Base-by-base conservation (phyloP, 2,888 invertebrate species). In the Biston betularia region DNA sequence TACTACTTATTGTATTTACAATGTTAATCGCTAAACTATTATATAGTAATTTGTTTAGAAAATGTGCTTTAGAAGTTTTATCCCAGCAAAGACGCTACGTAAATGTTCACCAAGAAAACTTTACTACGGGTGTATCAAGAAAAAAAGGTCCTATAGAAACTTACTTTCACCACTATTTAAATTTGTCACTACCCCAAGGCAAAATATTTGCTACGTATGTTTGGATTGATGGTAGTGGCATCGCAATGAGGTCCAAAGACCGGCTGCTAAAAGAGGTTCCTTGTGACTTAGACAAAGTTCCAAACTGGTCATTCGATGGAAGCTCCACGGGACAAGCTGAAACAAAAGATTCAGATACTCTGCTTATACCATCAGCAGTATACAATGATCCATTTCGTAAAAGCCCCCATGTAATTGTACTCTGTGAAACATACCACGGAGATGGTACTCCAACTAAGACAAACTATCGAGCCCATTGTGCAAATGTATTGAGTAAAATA, bases 281-380 rank as follows among this genome's bases (percentile, higher is more conserved):
- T 24, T 93, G 89, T 71, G 79, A 88, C 40, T 88, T 95, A 50
- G 70, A 76, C 48, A 75, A 74, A 73, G 78, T 96, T 24, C 98
- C 98, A 0, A 93, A 96, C 63, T 98, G 98, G 98, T 97, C 98
- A 74, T 98, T 97, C 82, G 98, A 98, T 89, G 98, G 98, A 67
- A 98, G 98, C 85, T 98, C 98, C n/a, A 98, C 98, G 6, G 97
- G 96, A 70, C 98, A 98, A 90, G 97, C 98, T 0, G 95, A 96
- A 80, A 84, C 88, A 10, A 96, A 97, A 6, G 97, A 98, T 85
- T 97, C 98, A 11, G 99, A 99, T 84, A 97, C 97, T 55, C 96
- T 97, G 87, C 94, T 99, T 38, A 95, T 97, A 79, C 99, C 99
- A 0, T 96, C 97, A 8, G 98, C 98, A 53, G 95, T 99, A 74